phyloP scores from a whole-genome alignment of 64 coral and sea anemone genomes.

The Pocillopora damicornis region DNA sequence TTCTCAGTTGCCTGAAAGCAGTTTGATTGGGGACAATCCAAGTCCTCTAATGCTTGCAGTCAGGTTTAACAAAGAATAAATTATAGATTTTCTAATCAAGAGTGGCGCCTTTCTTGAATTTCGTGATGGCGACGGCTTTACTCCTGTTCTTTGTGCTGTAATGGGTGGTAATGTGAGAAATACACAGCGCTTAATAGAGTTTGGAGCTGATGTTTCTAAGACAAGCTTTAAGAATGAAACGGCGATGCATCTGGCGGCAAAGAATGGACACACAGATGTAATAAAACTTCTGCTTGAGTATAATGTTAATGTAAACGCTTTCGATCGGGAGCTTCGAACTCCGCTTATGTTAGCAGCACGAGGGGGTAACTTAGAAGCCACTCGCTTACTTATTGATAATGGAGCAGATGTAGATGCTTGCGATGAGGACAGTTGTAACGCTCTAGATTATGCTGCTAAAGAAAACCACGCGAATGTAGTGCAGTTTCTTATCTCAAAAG shows the following conservation, averaged over 20 bases:
- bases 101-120: neutral
- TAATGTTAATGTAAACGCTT: neutral
- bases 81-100: slow-evolving; percentile 23
- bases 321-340: neutral
- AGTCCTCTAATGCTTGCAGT: slow-evolving; percentile 28
- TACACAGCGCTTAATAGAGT: neutral
- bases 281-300: slow-evolving; percentile 18
- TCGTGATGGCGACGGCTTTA: neutral
- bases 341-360: neutral
- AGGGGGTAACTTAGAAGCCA: neutral
- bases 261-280: slow-evolving; percentile 24
- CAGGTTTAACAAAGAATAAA: slow-evolving; percentile 1
- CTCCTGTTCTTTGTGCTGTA: slow-evolving; percentile 9
- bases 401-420: neutral
- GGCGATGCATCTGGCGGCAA: slow-evolving; percentile 21
- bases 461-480: neutral
- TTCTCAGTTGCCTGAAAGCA: neutral
- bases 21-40: neutral
- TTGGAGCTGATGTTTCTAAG: slow-evolving; percentile 2
- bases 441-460: neutral
- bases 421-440: neutral
- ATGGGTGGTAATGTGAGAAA: neutral
- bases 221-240: neutral
- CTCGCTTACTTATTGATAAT: neutral
- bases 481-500: neutral